Evolutionary conservation across 1,140 invertebrate species (phyloP), one percentile per base, ranked within the genome.

Genomic region (Matsumurasca onukii): DNA sequence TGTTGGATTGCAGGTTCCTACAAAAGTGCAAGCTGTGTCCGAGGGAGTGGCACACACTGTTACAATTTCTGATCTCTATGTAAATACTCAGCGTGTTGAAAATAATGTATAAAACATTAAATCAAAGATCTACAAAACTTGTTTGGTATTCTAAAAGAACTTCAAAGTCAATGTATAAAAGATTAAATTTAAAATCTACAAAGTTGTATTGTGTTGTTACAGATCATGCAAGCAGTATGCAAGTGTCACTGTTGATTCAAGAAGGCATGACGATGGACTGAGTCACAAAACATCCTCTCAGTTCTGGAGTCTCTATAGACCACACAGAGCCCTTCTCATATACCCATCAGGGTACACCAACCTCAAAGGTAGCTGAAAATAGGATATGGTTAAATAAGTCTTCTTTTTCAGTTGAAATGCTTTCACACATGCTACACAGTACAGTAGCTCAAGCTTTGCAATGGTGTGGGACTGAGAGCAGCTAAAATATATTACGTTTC

Each of bases 231-330:
- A 91, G 91, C 2, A 83, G 88, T 52, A 89, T 91, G 75, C 92
- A 95, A 80, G 87, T 92, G 1, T 89, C 91, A 2, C 80, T 93
- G 49, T 82, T 95, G 52, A 85, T 95, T 61, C 86, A 89, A 3
- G 93, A 96, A 79, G 92, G 93, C 2, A 89, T 93, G 25, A 86
- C 93, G 75, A 83, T 97, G 71, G 91, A 89, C 69, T 91, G 91
- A 5, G 80, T 96, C 63, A 85, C 86, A 88, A 67, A 93, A 95
- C 75, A 87, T 97, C 15, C 84, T 95, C 39, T 86, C 91, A 0
- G 86, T 96, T 0, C 84, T 94, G 91, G 90, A 12, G 90, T 91
- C 0, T 94, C 91, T 76, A 84, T 91, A 70, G 75, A 76, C 25
- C 74, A 76, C 25, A 72, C 72, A 0, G 74, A 74, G 34, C 75